Percentiles rank a stretch among this genome's conserved stretches.
Evolutionary conservation across 2,797 vertebrate genomes (phyloP).

Genomic region (Diglossa cyanea): DNA sequence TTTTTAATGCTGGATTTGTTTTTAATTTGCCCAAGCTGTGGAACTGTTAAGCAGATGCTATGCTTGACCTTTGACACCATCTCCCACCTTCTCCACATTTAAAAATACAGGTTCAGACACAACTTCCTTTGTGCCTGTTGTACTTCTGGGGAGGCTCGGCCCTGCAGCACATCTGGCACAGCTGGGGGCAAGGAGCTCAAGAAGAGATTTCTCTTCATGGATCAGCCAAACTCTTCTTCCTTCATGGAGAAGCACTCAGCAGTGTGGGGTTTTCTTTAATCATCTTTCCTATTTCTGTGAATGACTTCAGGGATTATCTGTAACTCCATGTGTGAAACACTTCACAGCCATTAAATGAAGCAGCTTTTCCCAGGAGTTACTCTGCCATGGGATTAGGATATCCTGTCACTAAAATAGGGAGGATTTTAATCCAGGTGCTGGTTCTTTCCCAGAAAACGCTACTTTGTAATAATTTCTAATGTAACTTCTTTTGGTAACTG

Average conservation of each 20-base stretch:
- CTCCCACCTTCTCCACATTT: not conserved
- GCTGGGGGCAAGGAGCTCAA: not conserved
- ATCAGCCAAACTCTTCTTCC: not conserved
- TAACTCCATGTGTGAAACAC: not conserved
- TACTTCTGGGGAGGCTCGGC: accelerated
- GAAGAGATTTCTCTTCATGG: not conserved
- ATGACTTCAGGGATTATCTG: not conserved
- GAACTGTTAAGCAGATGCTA: not conserved
- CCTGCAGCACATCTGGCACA: not conserved
- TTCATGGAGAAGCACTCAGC: not conserved
- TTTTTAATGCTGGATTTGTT: not conserved
- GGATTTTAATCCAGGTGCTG: not conserved
- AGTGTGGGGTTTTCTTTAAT: not conserved
- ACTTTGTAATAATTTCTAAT: not conserved
- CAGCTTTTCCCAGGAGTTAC: not conserved
- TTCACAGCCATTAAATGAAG: not conserved
- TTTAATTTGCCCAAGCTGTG: not conserved
- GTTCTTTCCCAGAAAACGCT: not conserved
- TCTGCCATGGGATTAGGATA: not conserved
- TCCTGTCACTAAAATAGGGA: not conserved
- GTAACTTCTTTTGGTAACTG: not conserved
- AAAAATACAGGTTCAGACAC: not conserved
- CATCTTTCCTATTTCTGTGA: not conserved
- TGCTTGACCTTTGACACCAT: not conserved
- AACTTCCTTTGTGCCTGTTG: not conserved